phyloP scores from a whole-genome alignment of 2,113 vertebrate species.

The Mus pahari region DNA sequence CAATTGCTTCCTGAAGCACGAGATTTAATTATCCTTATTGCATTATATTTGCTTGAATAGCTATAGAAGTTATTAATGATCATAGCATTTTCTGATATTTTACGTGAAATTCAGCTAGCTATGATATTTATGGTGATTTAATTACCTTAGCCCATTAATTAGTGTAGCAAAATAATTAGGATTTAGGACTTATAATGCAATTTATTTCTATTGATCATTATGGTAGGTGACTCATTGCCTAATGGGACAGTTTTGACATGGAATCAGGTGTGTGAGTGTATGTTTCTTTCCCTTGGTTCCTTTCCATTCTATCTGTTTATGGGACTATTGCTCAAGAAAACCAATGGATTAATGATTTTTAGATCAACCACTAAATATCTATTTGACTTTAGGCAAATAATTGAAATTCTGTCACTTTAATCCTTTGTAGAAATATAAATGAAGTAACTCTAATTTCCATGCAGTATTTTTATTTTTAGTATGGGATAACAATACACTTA shows the following conservation, averaged over 20 bases:
- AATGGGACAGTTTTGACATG: slow-evolving; percentile 11
- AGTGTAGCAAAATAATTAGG: slow-evolving; percentile 55
- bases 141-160: slow-evolving; percentile 77
- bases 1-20: slow-evolving; percentile 72
- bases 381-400: neutral
- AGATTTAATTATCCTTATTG: slow-evolving; percentile 82
- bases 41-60: slow-evolving; percentile 80
- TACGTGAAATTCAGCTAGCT: slow-evolving; percentile 74
- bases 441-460: neutral
- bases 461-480: neutral
- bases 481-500: neutral
- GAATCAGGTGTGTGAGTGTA: neutral
- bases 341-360: neutral
- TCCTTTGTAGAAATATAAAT: neutral
- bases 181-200: slow-evolving; percentile 49
- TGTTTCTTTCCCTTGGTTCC: neutral
- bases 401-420: slow-evolving; percentile 9
- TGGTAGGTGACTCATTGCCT: slow-evolving; percentile 36
- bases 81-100: slow-evolving; percentile 79
- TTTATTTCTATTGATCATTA: slow-evolving; percentile 62
- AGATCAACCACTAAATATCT: slow-evolving; percentile 23
- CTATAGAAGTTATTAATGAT: slow-evolving; percentile 78
- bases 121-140: slow-evolving; percentile 79
- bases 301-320: neutral
- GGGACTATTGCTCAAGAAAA: neutral